Evolutionary conservation across 1,140 invertebrate species (phyloP).

Genomic region (Octopus bimaculoides): DNA sequence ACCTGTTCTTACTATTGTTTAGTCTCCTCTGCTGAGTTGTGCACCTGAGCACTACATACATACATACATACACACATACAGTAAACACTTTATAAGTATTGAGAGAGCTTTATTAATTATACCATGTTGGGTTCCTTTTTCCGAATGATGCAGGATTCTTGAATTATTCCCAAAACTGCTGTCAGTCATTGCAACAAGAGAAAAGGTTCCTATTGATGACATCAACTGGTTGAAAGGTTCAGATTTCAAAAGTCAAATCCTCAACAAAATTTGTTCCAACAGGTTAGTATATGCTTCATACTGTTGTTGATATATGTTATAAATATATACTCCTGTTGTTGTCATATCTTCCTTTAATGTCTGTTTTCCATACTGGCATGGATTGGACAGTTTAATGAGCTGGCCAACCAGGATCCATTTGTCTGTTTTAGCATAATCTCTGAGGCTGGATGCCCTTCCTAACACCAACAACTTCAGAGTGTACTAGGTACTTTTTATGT

Average conservation of each 20-base stretch:
- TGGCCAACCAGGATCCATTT: too few species aligned
- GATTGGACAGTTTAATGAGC: too few species aligned
- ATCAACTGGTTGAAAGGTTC: slow-evolving; percentile 40
- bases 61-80: neutral
- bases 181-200: slow-evolving; percentile 38
- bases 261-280: slow-evolving; percentile 51
- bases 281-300: slow-evolving; percentile 30
- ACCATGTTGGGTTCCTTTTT: slow-evolving; percentile 13
- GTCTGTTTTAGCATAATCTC: too few species aligned
- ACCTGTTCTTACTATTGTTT: neutral
- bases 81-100: neutral
- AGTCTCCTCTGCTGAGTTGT: neutral
- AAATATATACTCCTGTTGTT: too few species aligned
- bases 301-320: too few species aligned
- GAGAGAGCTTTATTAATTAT: neutral
- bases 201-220: slow-evolving; percentile 41
- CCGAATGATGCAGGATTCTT: slow-evolving; percentile 28
- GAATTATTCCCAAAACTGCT: slow-evolving; percentile 51
- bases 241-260: slow-evolving; percentile 49
- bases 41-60: neutral
- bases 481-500: too few species aligned
- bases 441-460: too few species aligned
- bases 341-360: too few species aligned
- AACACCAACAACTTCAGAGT: too few species aligned
- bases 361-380: too few species aligned